A percentile compares a stretch with the other conserved stretches of the same genome.
Evolutionary conservation across 2,888 invertebrate species (phyloP).

Genomic region (Brenthis ino): DNA sequence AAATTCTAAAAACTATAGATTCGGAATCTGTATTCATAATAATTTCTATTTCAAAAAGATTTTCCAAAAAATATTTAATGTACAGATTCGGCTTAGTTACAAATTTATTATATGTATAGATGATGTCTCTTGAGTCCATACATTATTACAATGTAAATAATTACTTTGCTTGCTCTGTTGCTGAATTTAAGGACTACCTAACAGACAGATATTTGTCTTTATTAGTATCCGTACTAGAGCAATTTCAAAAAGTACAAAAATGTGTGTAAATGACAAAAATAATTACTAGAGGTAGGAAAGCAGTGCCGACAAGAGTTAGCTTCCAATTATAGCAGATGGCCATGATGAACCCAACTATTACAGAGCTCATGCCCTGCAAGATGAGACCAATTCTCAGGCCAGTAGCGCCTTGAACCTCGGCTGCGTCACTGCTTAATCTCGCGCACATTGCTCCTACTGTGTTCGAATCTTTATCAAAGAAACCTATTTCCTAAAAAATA

Average conservation of each 20-base stretch:
- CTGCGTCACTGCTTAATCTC: slow-evolving; percentile 84
- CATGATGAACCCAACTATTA: slow-evolving; percentile 81
- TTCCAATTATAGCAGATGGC: slow-evolving; percentile 84
- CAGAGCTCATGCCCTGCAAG: slow-evolving; percentile 83
- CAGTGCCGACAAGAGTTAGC: slow-evolving; percentile 82
- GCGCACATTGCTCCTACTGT: slow-evolving; percentile 85
- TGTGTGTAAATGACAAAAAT: neutral
- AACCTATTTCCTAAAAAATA: slow-evolving; percentile 81
- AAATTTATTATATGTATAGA: too few species aligned
- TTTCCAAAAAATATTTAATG: too few species aligned
- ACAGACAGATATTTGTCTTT: too few species aligned
- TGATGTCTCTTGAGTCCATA: too few species aligned
- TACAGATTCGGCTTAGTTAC: too few species aligned
- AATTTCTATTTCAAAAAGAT: too few species aligned
- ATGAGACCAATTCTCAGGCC: slow-evolving; percentile 83
- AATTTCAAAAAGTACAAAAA: neutral
- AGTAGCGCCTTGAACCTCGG: slow-evolving; percentile 85
- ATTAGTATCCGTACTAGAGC: too few species aligned
- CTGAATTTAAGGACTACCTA: too few species aligned
- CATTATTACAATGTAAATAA: too few species aligned
- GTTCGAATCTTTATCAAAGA: slow-evolving; percentile 83
- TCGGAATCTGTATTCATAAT: too few species aligned
- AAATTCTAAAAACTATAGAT: too few species aligned
- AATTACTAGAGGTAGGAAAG: slow-evolving; percentile 83
- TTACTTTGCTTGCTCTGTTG: too few species aligned